Conservation (phyloP, 64 coral and sea anemone genomes). For the Cladopsammia gracilis region DNA sequence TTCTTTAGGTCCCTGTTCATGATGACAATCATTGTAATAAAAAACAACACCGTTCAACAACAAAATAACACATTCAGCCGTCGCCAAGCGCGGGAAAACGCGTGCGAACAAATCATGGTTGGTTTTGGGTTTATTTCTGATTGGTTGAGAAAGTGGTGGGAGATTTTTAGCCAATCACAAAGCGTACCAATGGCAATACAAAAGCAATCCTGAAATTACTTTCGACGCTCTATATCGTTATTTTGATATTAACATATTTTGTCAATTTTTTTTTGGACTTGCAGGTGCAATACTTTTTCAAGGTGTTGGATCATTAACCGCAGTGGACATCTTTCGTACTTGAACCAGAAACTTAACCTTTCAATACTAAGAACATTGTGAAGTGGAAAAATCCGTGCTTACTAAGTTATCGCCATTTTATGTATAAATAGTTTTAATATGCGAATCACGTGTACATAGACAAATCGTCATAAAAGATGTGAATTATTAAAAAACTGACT, state of each 20-base stretch:
- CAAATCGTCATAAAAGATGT: not conserved
- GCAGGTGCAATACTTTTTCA: constrained; percentile 91
- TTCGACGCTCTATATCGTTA: not conserved
- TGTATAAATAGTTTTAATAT: not conserved
- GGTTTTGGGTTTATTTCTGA: too few species aligned
- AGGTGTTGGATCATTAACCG: constrained; percentile 67
- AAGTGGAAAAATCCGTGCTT: not conserved
- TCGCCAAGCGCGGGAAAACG: too few species aligned
- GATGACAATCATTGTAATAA: too few species aligned
- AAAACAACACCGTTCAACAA: too few species aligned
- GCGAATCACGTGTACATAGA: constrained; percentile 42
- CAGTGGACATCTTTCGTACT: not conserved
- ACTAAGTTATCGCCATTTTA: constrained; percentile 5
- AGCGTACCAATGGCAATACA: too few species aligned
- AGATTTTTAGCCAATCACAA: too few species aligned
- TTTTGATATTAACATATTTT: not conserved
- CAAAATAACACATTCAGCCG: too few species aligned
- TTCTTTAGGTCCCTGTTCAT: too few species aligned
- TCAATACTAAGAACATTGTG: not conserved
- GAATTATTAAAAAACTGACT: not conserved
- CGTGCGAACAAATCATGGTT: too few species aligned
- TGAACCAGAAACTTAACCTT: not conserved
- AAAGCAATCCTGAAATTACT: too few species aligned
- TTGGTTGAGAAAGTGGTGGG: too few species aligned
- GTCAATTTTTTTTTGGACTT: not conserved